These are phyloP conservation scores for Drosophila dives DNA, from an alignment of 2,888 invertebrate genomes.

Conservation along the genomic window DNA sequence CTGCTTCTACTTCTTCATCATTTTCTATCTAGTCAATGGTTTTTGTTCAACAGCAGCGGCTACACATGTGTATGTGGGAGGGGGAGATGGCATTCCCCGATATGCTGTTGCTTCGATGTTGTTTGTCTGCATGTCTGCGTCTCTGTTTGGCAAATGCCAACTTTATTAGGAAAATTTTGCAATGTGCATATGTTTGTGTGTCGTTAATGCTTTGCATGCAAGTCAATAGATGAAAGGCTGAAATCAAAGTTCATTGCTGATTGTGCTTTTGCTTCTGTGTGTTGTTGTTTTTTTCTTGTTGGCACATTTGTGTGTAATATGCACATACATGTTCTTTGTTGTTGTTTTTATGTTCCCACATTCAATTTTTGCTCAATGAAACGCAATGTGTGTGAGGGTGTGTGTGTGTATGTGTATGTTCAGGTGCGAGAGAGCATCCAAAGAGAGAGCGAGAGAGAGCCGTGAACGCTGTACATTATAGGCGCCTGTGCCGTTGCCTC, in stretches of 20 bases:
- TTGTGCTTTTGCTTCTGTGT: slow-evolving; percentile 11
- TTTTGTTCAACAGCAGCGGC: slow-evolving; percentile 45
- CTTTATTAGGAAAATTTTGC: slow-evolving; percentile 76
- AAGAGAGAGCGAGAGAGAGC: background rate
- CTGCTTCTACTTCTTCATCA: background rate
- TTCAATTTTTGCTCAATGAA: slow-evolving; percentile 68
- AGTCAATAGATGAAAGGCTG: slow-evolving; percentile 40
- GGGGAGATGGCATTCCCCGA: background rate
- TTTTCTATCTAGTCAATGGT: slow-evolving; percentile 17
- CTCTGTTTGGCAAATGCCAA: slow-evolving; percentile 77
- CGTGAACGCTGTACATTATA: background rate
- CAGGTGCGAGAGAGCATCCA: slow-evolving; percentile 48
- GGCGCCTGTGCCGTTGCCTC: slow-evolving; percentile 37
- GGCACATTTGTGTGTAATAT: slow-evolving; percentile 38
- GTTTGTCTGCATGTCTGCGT: slow-evolving; percentile 65
- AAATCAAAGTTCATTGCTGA: slow-evolving; percentile 37
- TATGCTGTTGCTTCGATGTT: slow-evolving; percentile 42
- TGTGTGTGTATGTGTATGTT: background rate
- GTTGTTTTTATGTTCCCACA: slow-evolving; percentile 30
- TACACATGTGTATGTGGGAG: slow-evolving; percentile 1
- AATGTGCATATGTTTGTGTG: slow-evolving; percentile 20
- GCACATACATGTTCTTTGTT: background rate
- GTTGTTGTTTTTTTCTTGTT: slow-evolving; percentile 14
- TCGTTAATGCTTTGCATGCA: slow-evolving; percentile 20
- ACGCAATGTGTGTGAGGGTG: slow-evolving; percentile 32